Evolutionary conservation across 2,113 vertebrate species (phyloP).

Genomic region (Neofelis nebulosa): DNA sequence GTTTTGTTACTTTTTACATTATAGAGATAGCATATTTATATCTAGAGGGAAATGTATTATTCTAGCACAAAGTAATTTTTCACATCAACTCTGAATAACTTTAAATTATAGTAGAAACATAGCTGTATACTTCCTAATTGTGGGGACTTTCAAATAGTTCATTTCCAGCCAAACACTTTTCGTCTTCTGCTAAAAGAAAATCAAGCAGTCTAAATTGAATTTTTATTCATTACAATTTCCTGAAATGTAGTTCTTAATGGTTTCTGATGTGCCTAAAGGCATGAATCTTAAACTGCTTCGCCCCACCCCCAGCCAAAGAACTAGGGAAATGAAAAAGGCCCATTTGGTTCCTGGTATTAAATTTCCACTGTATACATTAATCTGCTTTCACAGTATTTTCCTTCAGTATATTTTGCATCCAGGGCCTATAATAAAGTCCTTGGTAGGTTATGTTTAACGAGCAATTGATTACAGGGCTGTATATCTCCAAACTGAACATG

Average conservation of each 20-base stretch:
- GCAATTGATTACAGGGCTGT: constrained; percentile 53
- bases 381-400: constrained; percentile 59
- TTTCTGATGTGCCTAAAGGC: constrained; percentile 86
- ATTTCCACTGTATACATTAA: constrained; percentile 68
- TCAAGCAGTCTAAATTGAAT: constrained; percentile 83
- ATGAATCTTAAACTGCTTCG: constrained; percentile 80
- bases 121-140: constrained; percentile 79
- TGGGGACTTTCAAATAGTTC: constrained; percentile 78
- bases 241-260: constrained; percentile 86
- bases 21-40: constrained; percentile 67
- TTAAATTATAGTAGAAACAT: constrained; percentile 75
- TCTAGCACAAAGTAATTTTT: constrained; percentile 79
- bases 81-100: constrained; percentile 69
- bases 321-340: constrained; percentile 61
- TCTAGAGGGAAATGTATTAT: constrained; percentile 68
- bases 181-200: constrained; percentile 80
- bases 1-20: constrained; percentile 72
- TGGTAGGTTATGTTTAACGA: constrained; percentile 57
- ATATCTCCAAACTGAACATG: constrained; percentile 44
- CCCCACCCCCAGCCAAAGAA: constrained; percentile 48
- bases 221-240: constrained; percentile 86
- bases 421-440: constrained; percentile 68
- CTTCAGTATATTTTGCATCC: constrained; percentile 60
- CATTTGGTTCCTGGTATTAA: constrained; percentile 40
- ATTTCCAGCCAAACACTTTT: constrained; percentile 82